A percentile compares a stretch with the other conserved stretches of the same genome.
These are phyloP conservation scores for Panzeria rudis DNA, from an alignment of 2,888 invertebrate genomes.

Conservation along the genomic window DNA sequence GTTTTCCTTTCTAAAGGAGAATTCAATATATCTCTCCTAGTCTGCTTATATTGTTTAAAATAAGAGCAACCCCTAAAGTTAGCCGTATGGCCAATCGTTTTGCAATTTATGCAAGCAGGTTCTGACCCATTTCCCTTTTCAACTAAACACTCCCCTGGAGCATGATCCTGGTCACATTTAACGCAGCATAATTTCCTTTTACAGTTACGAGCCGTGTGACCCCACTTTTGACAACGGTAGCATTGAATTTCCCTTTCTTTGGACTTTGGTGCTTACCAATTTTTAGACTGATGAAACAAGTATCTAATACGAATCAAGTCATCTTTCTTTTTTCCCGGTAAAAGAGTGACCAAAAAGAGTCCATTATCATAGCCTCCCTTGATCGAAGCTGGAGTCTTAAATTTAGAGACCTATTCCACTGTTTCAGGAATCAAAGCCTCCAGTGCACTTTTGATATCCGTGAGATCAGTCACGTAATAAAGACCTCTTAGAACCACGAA, in stretches of 20 bases:
- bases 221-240: conserved; percentile 14
- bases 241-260: conserved; percentile 8
- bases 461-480: too few species aligned
- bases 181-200: too few species aligned
- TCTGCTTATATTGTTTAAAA: neutral
- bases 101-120: neutral
- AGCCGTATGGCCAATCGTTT: neutral
- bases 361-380: neutral
- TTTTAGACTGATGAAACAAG: too few species aligned
- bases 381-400: neutral
- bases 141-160: too few species aligned
- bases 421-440: neutral
- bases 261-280: neutral
- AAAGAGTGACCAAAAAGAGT: neutral
- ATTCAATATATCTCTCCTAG: too few species aligned
- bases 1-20: too few species aligned
- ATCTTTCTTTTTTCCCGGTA: neutral
- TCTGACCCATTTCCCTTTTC: too few species aligned
- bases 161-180: too few species aligned
- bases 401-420: neutral
- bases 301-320: too few species aligned
- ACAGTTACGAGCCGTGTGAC: too few species aligned
- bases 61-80: too few species aligned
- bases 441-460: neutral
- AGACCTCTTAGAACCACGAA: too few species aligned